Base-by-base conservation (phyloP, 2,113 vertebrate species). In the Atherinomorus stipes region DNA sequence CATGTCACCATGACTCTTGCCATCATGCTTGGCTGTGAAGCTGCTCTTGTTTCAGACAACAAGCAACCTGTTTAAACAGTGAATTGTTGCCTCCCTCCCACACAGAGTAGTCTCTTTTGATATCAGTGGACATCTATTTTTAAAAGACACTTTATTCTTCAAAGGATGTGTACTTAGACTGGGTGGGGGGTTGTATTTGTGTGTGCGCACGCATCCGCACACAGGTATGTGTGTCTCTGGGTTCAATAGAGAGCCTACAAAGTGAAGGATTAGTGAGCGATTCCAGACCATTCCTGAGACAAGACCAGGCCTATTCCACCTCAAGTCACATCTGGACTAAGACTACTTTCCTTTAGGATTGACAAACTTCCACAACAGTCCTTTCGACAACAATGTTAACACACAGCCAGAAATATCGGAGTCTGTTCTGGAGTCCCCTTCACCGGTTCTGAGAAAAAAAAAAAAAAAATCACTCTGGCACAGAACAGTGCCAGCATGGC, bases 111-210 rank as follows among this genome's bases (percentile, higher is more conserved):
- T 22, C 22, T 74, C 90, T 91, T 91, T 92, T 92, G 82, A 92
- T 87, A 85, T 88, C 40, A 71, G 77, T 37, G 28, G 73, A 81
- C 65, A 58, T 89, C 79, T 76, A 80, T 85, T 90, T 86, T 56
- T 81, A 84, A 89, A 87, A 91, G 84, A 88, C 85, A 91, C 85
- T 89, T 91, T 85, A 89, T 85, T 90, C 90, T 92, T 92, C 89
- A 91, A 91, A 90, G 81, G 69, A 79, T 90, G 84, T 90, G 88
- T 89, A 80, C 85, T 85, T 82, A 87, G 85, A 76, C 80, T 80
- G 72, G 31, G 49, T 67, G 52, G 47, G 78, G 59, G 78, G 64
- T 67, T 73, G 67, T 31, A 3, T 64, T 31, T 69, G n/a, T 42
- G 51, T 57, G 75, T 81, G 65, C 67, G 61, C 38, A 34, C 8